A percentile compares a stretch with the other conserved stretches of the same genome.
These are phyloP conservation scores for Drosophila neotestacea DNA, from an alignment of 2,888 invertebrate species.

Conservation along the genomic window DNA sequence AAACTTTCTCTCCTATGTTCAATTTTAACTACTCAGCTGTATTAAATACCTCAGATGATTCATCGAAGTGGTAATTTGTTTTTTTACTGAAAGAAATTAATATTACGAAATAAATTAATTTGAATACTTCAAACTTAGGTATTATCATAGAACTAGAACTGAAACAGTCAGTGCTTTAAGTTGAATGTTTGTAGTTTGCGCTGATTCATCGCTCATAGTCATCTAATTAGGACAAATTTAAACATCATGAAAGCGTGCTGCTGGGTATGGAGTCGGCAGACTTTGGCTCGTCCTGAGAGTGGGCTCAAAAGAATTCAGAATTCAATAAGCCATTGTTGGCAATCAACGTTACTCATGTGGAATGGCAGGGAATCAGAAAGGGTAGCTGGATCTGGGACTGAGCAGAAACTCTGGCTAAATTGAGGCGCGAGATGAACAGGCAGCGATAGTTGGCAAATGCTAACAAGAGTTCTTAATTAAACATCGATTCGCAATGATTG, in stretches of 20 bases:
- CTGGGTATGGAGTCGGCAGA: conserved; percentile 20
- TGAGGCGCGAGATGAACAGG: conserved; percentile 62
- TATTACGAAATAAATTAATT: too few species aligned
- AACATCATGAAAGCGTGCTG: conserved; percentile 67
- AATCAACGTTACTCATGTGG: conserved; percentile 63
- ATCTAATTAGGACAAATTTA: conserved; percentile 85
- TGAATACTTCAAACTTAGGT: neutral
- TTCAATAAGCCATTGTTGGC: conserved; percentile 69
- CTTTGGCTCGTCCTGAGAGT: conserved; percentile 41
- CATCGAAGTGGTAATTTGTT: too few species aligned
- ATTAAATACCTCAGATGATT: too few species aligned
- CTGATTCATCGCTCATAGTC: conserved; percentile 82
- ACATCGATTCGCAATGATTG: conserved; percentile 85
- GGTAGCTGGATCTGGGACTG: conserved; percentile 1
- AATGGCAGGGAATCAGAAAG: conserved; percentile 29
- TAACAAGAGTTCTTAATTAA: conserved; percentile 86
- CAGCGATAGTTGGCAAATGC: conserved; percentile 76
- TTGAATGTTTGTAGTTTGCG: conserved; percentile 34
- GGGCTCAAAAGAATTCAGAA: conserved; percentile 58
- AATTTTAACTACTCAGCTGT: too few species aligned
- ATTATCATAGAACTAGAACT: neutral
- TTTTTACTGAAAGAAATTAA: too few species aligned
- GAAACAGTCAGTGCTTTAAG: neutral
- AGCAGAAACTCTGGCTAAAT: conserved; percentile 27
- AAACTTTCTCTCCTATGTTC: too few species aligned